Evolutionary conservation across 2,113 vertebrate species (phyloP).

Genomic region (Gallinago jamesoni): DNA sequence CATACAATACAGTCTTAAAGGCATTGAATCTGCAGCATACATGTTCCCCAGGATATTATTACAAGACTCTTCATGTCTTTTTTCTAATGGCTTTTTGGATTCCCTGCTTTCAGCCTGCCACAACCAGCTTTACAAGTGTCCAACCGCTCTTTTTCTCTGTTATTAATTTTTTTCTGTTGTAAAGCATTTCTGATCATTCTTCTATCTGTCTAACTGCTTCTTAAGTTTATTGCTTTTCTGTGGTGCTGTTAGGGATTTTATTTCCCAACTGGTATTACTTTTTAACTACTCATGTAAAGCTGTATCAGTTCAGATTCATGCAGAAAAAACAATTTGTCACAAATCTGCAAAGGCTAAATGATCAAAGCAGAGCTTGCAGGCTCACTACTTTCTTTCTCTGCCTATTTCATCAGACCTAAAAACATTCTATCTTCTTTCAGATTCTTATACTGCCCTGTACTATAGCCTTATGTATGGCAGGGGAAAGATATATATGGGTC

Average conservation of each 20-base stretch:
- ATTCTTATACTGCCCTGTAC: background rate
- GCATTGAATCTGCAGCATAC: background rate
- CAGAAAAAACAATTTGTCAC: constrained; percentile 48
- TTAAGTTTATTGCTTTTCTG: constrained; percentile 46
- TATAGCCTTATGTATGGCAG: background rate
- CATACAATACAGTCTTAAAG: background rate
- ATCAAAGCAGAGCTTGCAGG: constrained; percentile 43
- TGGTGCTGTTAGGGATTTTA: background rate
- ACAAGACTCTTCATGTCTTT: constrained; percentile 17
- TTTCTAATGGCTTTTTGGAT: constrained; percentile 17
- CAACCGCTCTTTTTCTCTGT: background rate
- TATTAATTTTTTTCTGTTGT: background rate
- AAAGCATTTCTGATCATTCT: constrained; percentile 19
- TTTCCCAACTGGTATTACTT: constrained; percentile 32
- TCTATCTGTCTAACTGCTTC: background rate
- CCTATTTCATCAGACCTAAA: background rate
- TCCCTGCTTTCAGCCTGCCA: background rate
- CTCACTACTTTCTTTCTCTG: background rate
- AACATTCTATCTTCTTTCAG: background rate
- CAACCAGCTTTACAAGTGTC: constrained; percentile 7
- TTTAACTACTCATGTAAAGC: constrained; percentile 58
- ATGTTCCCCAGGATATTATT: constrained; percentile 22
- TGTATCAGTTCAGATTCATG: constrained; percentile 33
- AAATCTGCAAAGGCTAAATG: constrained; percentile 13
- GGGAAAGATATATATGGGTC: background rate